phyloP scores from a whole-genome alignment of 2,888 invertebrate species.

The Drosophila paranaensis region DNA sequence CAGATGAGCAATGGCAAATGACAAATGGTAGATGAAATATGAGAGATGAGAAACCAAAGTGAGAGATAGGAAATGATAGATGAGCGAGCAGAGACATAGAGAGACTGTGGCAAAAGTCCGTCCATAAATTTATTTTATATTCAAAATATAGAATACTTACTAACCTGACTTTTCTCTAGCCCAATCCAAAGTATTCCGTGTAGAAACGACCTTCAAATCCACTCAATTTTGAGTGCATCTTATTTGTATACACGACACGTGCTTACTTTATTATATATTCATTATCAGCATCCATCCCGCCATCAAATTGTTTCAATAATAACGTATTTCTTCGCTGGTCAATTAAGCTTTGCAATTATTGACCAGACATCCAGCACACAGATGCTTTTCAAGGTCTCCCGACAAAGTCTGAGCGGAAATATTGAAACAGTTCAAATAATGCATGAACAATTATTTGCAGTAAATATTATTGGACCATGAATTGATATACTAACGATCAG shows the following conservation, averaged over 20 bases:
- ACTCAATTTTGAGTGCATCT: no score
- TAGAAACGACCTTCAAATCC: no score
- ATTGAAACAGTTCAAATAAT: slow-evolving; percentile 42
- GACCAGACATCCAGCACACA: slow-evolving; percentile 37
- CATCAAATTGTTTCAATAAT: slow-evolving; percentile 27
- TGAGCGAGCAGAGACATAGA: neutral
- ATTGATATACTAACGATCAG: slow-evolving; percentile 52
- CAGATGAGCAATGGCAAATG: neutral
- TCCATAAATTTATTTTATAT: no score
- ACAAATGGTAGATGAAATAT: neutral
- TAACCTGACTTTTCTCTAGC: neutral
- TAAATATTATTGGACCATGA: slow-evolving; percentile 63
- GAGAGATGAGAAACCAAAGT: neutral
- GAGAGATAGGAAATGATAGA: neutral
- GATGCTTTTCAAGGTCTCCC: slow-evolving; percentile 21
- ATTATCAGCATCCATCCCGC: neutral
- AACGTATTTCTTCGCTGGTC: slow-evolving; percentile 39
- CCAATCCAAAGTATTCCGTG: no score
- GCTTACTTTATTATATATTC: neutral
- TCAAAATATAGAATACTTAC: neutral
- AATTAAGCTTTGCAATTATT: slow-evolving; percentile 59
- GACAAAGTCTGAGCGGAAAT: slow-evolving; percentile 39
- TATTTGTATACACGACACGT: neutral
- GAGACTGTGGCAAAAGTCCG: no score
- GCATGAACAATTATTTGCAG: slow-evolving; percentile 62